Percentiles rank a stretch among this genome's conserved stretches.
Evolutionary conservation across 2,888 invertebrate species (phyloP).

Genomic region (Drosophila pseudotakahashii): DNA sequence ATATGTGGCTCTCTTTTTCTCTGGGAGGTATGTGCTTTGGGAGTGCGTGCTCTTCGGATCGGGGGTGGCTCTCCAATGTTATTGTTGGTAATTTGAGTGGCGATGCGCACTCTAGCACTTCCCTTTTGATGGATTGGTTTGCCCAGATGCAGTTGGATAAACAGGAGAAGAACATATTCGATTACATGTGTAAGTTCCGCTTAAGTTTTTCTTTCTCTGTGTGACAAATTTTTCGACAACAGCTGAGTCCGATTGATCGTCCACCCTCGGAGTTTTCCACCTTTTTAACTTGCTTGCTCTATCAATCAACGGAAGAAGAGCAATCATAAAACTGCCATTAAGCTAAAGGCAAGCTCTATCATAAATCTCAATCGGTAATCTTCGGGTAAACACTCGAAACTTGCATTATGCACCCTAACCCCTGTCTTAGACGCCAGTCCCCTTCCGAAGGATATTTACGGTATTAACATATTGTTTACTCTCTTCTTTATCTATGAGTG

Average conservation of each 20-base stretch:
- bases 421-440: neutral
- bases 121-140: constrained; percentile 73
- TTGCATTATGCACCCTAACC: constrained; percentile 24
- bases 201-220: constrained; percentile 62
- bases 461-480: constrained; percentile 78
- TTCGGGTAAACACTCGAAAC: constrained; percentile 53
- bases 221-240: constrained; percentile 77
- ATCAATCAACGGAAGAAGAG: constrained; percentile 63
- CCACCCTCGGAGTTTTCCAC: constrained; percentile 47
- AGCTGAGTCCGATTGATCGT: constrained; percentile 72
- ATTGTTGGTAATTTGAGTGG: constrained; percentile 69
- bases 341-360: constrained; percentile 52
- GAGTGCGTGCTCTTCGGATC: neutral
- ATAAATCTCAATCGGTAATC: constrained; percentile 72
- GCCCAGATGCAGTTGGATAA: constrained; percentile 57
- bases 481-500: constrained; percentile 66
- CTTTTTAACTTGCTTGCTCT: constrained; percentile 43
- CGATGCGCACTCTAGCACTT: constrained; percentile 49
- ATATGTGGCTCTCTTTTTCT: constrained; percentile 34
- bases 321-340: constrained; percentile 79
- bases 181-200: constrained; percentile 77
- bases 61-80: constrained; percentile 47
- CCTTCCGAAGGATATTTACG: constrained; percentile 21
- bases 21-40: neutral
- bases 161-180: constrained; percentile 54